Conservation (phyloP, 2,797 vertebrate species). For the Sparidentex hasta region DNA sequence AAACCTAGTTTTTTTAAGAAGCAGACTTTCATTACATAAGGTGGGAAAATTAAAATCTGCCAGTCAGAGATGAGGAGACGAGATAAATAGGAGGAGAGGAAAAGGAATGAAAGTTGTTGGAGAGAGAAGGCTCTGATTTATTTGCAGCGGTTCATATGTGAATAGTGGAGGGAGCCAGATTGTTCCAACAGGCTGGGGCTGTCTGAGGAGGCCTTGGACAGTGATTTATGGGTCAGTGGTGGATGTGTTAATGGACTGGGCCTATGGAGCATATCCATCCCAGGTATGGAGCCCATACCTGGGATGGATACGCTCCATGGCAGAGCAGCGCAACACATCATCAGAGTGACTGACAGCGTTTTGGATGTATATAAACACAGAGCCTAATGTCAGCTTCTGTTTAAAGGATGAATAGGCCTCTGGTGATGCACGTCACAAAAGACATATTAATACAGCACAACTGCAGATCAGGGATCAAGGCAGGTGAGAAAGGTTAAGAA, state of each 20-base stretch:
- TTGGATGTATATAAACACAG: constrained; percentile 64
- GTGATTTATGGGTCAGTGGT: constrained; percentile 84
- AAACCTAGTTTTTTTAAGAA: constrained; percentile 2
- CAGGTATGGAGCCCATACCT: constrained; percentile 59
- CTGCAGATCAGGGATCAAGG: constrained; percentile 21
- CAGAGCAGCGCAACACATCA: constrained; percentile 57
- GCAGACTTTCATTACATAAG: constrained; percentile 12
- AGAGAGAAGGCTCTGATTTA: constrained; percentile 73
- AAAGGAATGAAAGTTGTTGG: constrained; percentile 61
- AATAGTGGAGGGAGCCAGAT: constrained; percentile 68
- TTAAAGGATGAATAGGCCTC: constrained; percentile 59
- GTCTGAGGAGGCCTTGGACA: constrained; percentile 78
- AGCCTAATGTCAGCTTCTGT: constrained; percentile 48
- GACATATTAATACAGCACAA: constrained; percentile 42
- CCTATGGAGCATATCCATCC: constrained; percentile 78
- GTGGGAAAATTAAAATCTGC: constrained; percentile 43
- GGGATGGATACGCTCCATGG: constrained; percentile 57
- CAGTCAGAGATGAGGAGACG: constrained; percentile 39
- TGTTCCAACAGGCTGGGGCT: constrained; percentile 72
- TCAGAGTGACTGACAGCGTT: constrained; percentile 54
- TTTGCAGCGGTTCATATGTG: constrained; percentile 71
- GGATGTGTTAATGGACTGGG: constrained; percentile 84
- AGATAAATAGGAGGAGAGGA: constrained; percentile 47
- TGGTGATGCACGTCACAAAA: constrained; percentile 49
- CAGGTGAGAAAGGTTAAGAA: constrained; percentile 56